Evolutionary conservation across 2,888 invertebrate genomes (phyloP), one percentile per base, ranked within the genome.

Genomic region (Lobophora halterata): DNA sequence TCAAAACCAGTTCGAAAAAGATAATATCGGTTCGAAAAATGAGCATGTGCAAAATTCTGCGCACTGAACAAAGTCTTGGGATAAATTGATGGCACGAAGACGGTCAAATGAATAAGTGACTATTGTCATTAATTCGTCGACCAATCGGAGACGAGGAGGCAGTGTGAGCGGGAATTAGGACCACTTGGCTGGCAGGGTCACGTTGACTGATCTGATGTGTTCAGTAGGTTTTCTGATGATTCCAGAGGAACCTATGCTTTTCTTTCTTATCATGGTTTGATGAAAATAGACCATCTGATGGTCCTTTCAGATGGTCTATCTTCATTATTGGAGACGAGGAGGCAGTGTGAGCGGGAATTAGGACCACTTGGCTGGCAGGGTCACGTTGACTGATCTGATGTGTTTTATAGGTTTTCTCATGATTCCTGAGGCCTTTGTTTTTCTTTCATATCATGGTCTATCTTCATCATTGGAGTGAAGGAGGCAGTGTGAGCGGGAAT

Each of bases 121-220:
- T 75, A 78, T 75, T 72, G 69, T 68, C 65, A 68, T 77, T 83
- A 82, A 87, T 76, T 78, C 67, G 49, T 68, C 59, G 71, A 58
- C 86, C 86, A 87, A 87, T 86, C 41, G 77, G 52, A 55, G 48
- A 54, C 49, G 57, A 61, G 60, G 54, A 47, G 49, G 43, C 52
- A 54, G 49, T 57, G 66, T 61, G 65, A 69, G 65, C 61, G 23
- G 52, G 76, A 83, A 85, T 83, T 86, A 76, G 74, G 79, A 71
- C 72, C 80, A 82, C 77, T 83, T 83, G 77, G 58, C 42, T 58
- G 45, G 62, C 75, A 79, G 83, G n/a, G 83, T 82, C 85, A 79
- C 57, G 57, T 62, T 63, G 74, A 74, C 71, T n/a, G n/a, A n/a
- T n/a, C n/a, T 26, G 19, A 11, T 9, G 29, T 35, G 31, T 35